Base-by-base conservation (phyloP, 1,140 invertebrate genomes). In the Drosophila mauritiana region DNA sequence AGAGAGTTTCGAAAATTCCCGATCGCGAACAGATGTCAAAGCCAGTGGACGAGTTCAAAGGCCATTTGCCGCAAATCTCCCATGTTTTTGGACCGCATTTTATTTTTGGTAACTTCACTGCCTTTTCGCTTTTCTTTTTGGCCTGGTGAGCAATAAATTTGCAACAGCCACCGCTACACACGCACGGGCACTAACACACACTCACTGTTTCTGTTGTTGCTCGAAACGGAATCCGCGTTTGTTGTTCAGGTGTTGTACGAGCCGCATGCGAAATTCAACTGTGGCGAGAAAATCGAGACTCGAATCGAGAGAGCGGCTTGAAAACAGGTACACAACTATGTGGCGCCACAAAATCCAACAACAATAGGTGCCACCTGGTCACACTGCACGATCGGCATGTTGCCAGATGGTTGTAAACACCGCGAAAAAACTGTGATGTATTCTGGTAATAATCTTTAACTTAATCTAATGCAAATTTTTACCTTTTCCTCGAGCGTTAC, bases 201-300 rank as follows among this genome's bases (percentile, higher is more conserved):
- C 62, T 57, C 57, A 73, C 73, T 64, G 45, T n/a, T n/a, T 25
- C 53, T 62, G 52, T 62, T 57, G 53, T 57, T 67, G n/a, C 39
- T 34, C 42, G 34, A 73, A 61, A 57, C 43, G 27, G 27, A 57
- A 45, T 45, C 40, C 80, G 70, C 80, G 69, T 45, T 57, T 43
- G 12, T 39, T 13, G 11, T 39, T 39, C 37, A 22, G 72, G 39
- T 79, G 76, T 80, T 79, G 37, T 61, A 75, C 70, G 78, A 65
- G 64, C 78, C 78, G 72, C 76, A 70, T 75, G 70, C 76, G 70
- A 80, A 80, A 80, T 59, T 74, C 62, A 82, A 82, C 78, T 81
- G 69, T 65, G 51, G 12, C 46, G 45, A 27, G 45, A 27, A 48
- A 43, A 51, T 25, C 64, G 45, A 39, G 34, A n/a, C 48, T 25